Conservation (phyloP, 2,113 vertebrate genomes). For the Mesocricetus auratus region DNA sequence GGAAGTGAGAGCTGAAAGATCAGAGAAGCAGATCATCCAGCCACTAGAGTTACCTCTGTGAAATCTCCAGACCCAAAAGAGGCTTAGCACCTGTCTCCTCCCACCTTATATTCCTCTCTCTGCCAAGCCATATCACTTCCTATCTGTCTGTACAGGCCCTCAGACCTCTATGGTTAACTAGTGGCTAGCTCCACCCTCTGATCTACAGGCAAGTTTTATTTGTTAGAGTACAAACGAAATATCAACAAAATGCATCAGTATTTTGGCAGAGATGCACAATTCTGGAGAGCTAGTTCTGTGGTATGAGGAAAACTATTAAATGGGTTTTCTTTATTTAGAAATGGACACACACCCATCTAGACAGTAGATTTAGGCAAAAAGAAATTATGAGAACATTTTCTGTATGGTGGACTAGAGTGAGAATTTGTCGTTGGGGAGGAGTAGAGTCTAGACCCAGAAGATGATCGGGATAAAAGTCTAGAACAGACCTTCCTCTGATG, state of each 20-base stretch:
- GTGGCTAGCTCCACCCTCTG: too few species aligned
- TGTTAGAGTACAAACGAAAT: too few species aligned
- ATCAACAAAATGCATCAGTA: background rate
- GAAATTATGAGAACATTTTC: background rate
- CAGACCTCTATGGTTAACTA: too few species aligned
- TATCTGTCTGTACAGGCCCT: too few species aligned
- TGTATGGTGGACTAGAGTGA: background rate
- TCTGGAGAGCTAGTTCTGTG: background rate
- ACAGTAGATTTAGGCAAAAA: background rate
- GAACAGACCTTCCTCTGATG: background rate
- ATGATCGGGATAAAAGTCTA: background rate
- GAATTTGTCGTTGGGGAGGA: background rate
- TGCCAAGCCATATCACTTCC: too few species aligned
- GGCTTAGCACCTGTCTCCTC: too few species aligned
- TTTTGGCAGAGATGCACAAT: background rate
- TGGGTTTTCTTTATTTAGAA: background rate
- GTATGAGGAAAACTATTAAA: background rate
- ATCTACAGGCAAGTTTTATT: too few species aligned
- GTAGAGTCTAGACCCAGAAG: background rate
- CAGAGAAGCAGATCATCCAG: too few species aligned
- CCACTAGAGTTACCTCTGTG: too few species aligned
- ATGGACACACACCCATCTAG: background rate
- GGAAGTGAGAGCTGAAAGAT: too few species aligned
- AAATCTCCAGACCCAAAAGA: too few species aligned
- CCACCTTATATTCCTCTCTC: too few species aligned